A percentile compares a stretch with the other conserved stretches of the same genome.
phyloP scores from a whole-genome alignment of 2,797 vertebrate species.

The Pteronotus mesoamericanus region DNA sequence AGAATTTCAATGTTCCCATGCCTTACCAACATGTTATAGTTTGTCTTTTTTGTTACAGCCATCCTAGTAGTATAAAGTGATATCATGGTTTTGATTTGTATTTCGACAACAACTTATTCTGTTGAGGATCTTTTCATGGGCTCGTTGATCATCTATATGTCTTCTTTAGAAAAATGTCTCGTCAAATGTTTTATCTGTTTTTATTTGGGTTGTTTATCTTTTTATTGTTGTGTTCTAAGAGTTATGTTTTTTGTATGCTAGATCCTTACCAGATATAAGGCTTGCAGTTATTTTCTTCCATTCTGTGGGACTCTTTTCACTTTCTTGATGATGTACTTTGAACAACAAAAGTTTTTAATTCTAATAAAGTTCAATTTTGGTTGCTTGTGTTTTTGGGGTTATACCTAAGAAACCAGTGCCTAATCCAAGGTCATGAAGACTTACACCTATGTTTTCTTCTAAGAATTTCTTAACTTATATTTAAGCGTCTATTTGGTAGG shows the following conservation, averaged over 20 bases:
- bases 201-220: background rate
- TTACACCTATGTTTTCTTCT: background rate
- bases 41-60: background rate
- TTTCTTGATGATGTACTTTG: background rate
- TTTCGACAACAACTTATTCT: background rate
- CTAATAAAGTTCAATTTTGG: background rate
- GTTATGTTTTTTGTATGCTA: background rate
- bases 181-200: constrained; percentile 11
- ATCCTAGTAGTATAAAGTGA: background rate
- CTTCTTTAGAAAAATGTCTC: background rate
- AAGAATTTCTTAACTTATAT: background rate
- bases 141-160: background rate
- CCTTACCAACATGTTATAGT: background rate
- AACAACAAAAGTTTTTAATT: constrained; percentile 25
- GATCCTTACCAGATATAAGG: background rate
- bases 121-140: background rate
- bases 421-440: background rate
- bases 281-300: background rate
- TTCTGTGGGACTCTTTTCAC: background rate
- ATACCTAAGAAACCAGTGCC: background rate
- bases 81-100: background rate
- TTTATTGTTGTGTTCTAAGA: background rate
- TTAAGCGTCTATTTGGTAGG: background rate
- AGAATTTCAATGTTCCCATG: background rate
- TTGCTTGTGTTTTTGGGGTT: background rate